Conservation (phyloP, 2,113 vertebrate genomes). For the Paracyprichromis sp. region DNA sequence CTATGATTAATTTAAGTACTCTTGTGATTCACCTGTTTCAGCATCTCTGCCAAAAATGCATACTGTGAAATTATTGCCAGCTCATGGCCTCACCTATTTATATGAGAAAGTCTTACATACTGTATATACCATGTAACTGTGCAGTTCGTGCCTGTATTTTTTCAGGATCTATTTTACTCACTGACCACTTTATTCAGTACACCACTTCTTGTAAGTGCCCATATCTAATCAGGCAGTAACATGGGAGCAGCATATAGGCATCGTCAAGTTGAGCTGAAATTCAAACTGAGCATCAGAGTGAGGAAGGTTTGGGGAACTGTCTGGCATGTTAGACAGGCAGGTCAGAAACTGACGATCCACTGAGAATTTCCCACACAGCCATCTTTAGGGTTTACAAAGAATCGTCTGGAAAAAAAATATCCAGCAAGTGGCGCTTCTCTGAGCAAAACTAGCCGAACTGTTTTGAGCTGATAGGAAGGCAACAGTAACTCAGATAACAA, state of each 20-base stretch:
- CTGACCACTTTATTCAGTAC: background rate
- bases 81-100: background rate
- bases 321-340: background rate
- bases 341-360: background rate
- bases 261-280: background rate
- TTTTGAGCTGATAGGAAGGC: background rate
- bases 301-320: background rate
- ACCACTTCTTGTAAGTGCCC: background rate
- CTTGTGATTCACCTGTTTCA: conserved; percentile 35
- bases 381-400: background rate
- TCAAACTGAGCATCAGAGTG: background rate
- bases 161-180: background rate
- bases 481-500: background rate
- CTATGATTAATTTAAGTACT: conserved; percentile 60
- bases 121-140: background rate
- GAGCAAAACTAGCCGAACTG: background rate
- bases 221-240: background rate
- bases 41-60: conserved; percentile 24
- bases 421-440: background rate
- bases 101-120: background rate
- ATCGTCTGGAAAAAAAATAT: accelerated
- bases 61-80: background rate
- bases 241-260: background rate
- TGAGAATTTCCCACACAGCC: background rate
- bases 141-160: background rate